phyloP scores from a whole-genome alignment of 2,888 invertebrate genomes.

The Spodoptera littoralis region DNA sequence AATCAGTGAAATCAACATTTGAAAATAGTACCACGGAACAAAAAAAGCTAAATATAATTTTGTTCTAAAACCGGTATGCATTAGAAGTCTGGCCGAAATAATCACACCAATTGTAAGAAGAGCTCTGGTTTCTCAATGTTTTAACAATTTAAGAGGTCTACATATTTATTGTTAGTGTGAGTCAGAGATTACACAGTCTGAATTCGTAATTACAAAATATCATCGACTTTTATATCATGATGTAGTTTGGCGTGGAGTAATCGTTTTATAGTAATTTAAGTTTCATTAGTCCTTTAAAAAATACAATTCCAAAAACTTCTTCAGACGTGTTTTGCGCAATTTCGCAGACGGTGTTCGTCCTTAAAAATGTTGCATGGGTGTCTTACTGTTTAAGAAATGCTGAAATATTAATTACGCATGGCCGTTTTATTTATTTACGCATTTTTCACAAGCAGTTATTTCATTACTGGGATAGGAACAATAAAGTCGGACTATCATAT shows the following conservation, averaged over 20 bases:
- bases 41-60: conserved; percentile 7
- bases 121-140: conserved; percentile 25
- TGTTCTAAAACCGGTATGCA: conserved; percentile 41
- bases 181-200: conserved; percentile 35
- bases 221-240: conserved; percentile 7
- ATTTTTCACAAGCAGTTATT: too few species aligned
- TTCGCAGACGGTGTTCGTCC: conserved; percentile 8
- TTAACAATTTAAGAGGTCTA: conserved; percentile 15
- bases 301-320: too few species aligned
- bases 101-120: conserved; percentile 24
- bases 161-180: conserved; percentile 30
- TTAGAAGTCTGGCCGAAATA: conserved; percentile 15
- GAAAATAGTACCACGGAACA: not conserved
- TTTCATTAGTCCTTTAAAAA: not conserved
- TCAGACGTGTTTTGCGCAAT: not conserved
- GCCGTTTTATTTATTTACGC: not conserved
- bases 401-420: conserved; percentile 4
- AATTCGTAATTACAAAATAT: conserved; percentile 45
- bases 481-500: too few species aligned
- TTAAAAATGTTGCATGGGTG: conserved; percentile 7
- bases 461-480: too few species aligned
- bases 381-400: conserved; percentile 14
- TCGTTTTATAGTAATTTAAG: conserved; percentile 1
- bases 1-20: too few species aligned
- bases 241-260: conserved; percentile 12